These are phyloP conservation scores for Proterorhinus semilunaris DNA, from an alignment of 2,113 vertebrate species.

Conservation along the genomic window DNA sequence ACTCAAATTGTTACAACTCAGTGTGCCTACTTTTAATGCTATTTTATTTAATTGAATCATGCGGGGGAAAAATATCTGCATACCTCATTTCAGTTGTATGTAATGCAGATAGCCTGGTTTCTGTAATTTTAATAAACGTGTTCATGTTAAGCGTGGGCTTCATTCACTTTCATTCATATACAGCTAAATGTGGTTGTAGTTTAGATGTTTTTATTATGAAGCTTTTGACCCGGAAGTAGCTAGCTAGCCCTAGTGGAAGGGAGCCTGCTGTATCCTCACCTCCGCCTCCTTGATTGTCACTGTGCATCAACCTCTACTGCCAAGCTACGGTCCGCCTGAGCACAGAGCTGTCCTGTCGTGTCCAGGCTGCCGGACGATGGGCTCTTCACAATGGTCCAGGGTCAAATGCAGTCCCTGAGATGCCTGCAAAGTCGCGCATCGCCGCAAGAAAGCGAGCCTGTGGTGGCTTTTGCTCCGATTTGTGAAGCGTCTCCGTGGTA, in stretches of 20 bases:
- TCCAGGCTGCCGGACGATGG: not conserved
- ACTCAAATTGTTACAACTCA: conserved; percentile 9
- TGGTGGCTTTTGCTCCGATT: conserved; percentile 23
- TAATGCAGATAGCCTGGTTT: conserved; percentile 6
- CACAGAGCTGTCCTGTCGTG: not conserved
- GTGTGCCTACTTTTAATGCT: conserved; percentile 24
- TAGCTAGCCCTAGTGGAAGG: conserved; percentile 33
- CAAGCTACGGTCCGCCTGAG: not conserved
- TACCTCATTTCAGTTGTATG: conserved; percentile 14
- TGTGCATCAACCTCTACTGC: conserved; percentile 17
- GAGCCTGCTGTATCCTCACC: conserved; percentile 24
- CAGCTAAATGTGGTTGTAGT: too few relatives aligned
- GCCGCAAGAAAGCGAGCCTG: conserved; percentile 18
- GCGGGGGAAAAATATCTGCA: not conserved
- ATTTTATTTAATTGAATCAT: not conserved
- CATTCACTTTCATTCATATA: not conserved
- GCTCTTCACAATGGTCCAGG: not conserved
- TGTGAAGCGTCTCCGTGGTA: conserved; percentile 22
- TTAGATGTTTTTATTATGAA: conserved; percentile 39
- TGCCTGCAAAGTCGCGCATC: conserved; percentile 29
- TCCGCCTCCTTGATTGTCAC: conserved; percentile 26
- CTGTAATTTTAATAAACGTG: conserved; percentile 45
- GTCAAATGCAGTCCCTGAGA: conserved; percentile 15
- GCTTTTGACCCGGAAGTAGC: conserved; percentile 57
- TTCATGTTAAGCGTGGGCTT: not conserved